These are phyloP conservation scores for Gambelia wislizenii DNA, from an alignment of 2,797 vertebrate species.

Conservation along the genomic window DNA sequence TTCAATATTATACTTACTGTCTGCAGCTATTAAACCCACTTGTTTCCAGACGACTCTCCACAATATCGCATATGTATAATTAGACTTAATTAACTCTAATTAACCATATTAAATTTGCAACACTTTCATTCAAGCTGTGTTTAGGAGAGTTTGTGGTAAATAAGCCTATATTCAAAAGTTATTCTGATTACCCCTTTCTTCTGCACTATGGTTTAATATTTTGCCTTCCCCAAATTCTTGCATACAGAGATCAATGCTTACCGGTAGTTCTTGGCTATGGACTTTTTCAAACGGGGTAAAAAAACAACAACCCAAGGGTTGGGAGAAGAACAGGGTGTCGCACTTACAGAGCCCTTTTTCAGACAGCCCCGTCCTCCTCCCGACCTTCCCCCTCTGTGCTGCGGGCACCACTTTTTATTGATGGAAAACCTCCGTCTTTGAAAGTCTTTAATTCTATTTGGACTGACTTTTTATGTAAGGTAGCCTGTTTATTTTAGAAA, in stretches of 20 bases:
- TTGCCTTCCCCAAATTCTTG: background rate
- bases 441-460: background rate
- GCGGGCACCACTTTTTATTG: too few relatives aligned
- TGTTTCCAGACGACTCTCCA: slow-evolving; percentile 70
- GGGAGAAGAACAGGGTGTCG: too few relatives aligned
- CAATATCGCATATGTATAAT: slow-evolving; percentile 74
- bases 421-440: rapidly evolving
- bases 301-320: too few relatives aligned
- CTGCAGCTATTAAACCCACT: slow-evolving; percentile 69
- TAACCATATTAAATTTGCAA: slow-evolving; percentile 66
- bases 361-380: too few relatives aligned
- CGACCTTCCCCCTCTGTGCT: too few relatives aligned
- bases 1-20: slow-evolving; percentile 60
- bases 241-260: background rate
- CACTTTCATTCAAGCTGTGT: slow-evolving; percentile 60
- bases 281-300: too few relatives aligned
- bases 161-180: slow-evolving; percentile 44
- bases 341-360: too few relatives aligned
- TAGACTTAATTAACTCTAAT: slow-evolving; percentile 74
- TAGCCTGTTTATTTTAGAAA: background rate
- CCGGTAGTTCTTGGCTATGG: background rate
- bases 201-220: background rate
- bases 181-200: slow-evolving; percentile 17
- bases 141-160: slow-evolving; percentile 58
- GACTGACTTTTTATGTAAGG: background rate